Evolutionary conservation across 2,888 invertebrate genomes (phyloP).

Genomic region (Drosophila mulleri): DNA sequence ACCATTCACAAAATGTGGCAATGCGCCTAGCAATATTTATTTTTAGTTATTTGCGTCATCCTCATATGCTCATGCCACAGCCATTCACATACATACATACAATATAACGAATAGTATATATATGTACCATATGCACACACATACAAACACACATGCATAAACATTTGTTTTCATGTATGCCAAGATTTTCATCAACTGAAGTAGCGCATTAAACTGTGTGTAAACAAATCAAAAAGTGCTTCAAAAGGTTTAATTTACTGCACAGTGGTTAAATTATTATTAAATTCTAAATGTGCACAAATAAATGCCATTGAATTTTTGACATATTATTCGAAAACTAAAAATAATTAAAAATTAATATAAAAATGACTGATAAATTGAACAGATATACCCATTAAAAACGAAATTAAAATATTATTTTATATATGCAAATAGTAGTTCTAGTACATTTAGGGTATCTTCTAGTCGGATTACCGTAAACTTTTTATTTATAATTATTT

Average conservation of each 20-base stretch:
- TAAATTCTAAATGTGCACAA: no score
- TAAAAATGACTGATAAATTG: no score
- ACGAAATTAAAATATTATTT: background rate
- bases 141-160: conserved; percentile 19
- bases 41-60: conserved; percentile 83
- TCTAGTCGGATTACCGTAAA: background rate
- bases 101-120: conserved; percentile 20
- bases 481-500: background rate
- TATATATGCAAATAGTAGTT: background rate
- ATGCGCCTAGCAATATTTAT: conserved; percentile 68
- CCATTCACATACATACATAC: conserved; percentile 48
- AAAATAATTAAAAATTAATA: no score
- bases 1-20: conserved; percentile 45
- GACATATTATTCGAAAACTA: no score
- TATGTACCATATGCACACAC: conserved; percentile 10
- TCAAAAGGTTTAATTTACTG: conserved; percentile 14
- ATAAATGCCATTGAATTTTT: no score
- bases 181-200: conserved; percentile 55
- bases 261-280: background rate
- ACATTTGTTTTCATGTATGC: conserved; percentile 46
- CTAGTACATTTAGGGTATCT: background rate
- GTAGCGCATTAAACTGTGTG: conserved; percentile 56
- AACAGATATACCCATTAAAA: background rate
- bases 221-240: conserved; percentile 66
- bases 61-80: conserved; percentile 57